Percentiles rank a stretch among this genome's conserved stretches.
phyloP scores from a whole-genome alignment of 2,797 vertebrate species.

The Tolypeutes matacus region DNA sequence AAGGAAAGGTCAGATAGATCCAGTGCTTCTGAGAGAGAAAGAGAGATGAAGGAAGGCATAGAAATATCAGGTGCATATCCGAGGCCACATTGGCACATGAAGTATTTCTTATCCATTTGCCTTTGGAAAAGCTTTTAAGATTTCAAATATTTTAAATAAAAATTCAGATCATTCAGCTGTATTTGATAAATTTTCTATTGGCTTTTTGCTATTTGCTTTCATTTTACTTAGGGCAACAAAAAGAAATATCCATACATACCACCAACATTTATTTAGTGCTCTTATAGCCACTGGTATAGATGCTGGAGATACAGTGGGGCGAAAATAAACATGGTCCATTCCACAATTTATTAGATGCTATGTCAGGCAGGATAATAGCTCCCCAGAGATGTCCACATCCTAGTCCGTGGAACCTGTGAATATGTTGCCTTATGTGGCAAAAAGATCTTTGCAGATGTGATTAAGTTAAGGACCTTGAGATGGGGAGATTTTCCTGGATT shows the following conservation, averaged over 20 bases:
- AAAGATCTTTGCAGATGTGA: not conserved
- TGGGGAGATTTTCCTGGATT: not conserved
- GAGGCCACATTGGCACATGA: not conserved
- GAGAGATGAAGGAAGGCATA: not conserved
- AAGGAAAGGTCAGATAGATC: not conserved
- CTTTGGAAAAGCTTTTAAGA: not conserved
- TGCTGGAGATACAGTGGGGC: not conserved
- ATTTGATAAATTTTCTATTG: not conserved
- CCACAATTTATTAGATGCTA: not conserved
- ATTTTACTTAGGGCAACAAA: not conserved
- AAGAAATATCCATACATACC: not conserved
- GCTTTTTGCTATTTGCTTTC: constrained; percentile 11
- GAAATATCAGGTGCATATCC: not conserved
- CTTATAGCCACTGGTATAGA: not conserved
- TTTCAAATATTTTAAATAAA: not conserved
- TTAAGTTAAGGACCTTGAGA: not conserved
- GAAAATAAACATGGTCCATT: not conserved
- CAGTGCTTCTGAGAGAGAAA: not conserved
- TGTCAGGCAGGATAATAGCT: not conserved
- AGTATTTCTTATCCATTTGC: not conserved
- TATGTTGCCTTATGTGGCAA: not conserved
- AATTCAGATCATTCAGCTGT: not conserved
- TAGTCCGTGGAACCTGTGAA: not conserved
- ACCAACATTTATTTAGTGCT: not conserved
- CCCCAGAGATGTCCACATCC: not conserved